These are phyloP conservation scores for Setophaga coronata DNA, from an alignment of 2,113 vertebrate genomes.

Conservation along the genomic window DNA sequence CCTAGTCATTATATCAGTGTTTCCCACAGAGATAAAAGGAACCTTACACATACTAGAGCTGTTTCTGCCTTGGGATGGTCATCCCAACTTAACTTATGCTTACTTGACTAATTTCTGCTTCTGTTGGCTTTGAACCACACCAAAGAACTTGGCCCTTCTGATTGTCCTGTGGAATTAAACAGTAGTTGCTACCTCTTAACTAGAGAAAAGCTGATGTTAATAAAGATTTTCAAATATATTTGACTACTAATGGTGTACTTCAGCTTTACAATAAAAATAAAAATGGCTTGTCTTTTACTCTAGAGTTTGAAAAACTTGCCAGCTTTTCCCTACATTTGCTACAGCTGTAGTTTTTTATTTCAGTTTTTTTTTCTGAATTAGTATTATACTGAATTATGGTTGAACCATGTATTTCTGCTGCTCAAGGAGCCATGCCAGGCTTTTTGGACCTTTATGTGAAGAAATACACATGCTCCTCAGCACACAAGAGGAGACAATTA, in stretches of 20 bases:
- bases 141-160: neutral
- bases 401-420: neutral
- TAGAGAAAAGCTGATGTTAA: neutral
- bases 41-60: neutral
- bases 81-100: neutral
- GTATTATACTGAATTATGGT: neutral
- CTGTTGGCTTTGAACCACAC: neutral
- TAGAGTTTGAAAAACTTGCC: neutral
- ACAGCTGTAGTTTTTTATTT: neutral
- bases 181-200: constrained; percentile 3
- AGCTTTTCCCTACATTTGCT: neutral
- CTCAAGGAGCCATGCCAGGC: neutral
- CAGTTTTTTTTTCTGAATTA: neutral
- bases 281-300: neutral
- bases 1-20: accelerated
- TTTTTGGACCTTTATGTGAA: neutral
- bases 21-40: neutral
- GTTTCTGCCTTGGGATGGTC: neutral
- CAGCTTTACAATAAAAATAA: neutral
- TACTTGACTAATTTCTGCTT: neutral
- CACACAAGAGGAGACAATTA: neutral
- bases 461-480: neutral
- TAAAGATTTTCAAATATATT: neutral
- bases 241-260: neutral
- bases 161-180: constrained; percentile 9